Evolutionary conservation across 2,888 invertebrate species (phyloP), one percentile per base, ranked within the genome.

Genomic region (Drosophila aldrichi): DNA sequence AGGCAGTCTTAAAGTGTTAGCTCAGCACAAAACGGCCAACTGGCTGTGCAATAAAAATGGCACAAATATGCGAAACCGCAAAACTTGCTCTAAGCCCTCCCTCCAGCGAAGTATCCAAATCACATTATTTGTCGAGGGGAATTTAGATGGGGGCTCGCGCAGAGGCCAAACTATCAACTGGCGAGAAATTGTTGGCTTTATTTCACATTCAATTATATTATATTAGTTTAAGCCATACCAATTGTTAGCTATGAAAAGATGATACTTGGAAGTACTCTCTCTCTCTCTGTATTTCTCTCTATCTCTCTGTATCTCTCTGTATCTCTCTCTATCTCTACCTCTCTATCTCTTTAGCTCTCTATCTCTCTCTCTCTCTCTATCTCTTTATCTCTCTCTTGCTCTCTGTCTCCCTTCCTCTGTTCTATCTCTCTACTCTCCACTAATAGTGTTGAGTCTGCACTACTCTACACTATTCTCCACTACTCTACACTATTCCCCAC

Each of bases 1-100:
- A 59, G 56, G 59, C 67, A 43, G 72, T 44, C 76, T 82, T 85
- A 82, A 88, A 82, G 86, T 85, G 81, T 81, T 77, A 81, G 80
- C 67, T 80, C 77, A 73, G 77, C 81, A 78, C 72, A 80, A 76
- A 83, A 72, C 57, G 61, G 60, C 29, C 70, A 61, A 64, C 57
- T 34, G 52, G n/a, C 36, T 51, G 52, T 8, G 74, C 58, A 46
- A 78, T 78, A 74, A 67, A 70, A 77, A 67, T 58, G 64, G 61
- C 79, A 77, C 63, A 70, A 78, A 78, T 70, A 40, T 66, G 63
- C n/a, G 62, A 12, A 49, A 58, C 36, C 46, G 9, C 40, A 54
- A 49, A 44, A 55, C 40, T 22, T 46, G 10, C 54, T 43, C 69
- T 41, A 49, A 48, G 43, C 41, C 34, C 25, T n/a, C n/a, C n/a